Base-by-base conservation (phyloP, 2,113 vertebrate species). In the Corvus hawaiiensis region DNA sequence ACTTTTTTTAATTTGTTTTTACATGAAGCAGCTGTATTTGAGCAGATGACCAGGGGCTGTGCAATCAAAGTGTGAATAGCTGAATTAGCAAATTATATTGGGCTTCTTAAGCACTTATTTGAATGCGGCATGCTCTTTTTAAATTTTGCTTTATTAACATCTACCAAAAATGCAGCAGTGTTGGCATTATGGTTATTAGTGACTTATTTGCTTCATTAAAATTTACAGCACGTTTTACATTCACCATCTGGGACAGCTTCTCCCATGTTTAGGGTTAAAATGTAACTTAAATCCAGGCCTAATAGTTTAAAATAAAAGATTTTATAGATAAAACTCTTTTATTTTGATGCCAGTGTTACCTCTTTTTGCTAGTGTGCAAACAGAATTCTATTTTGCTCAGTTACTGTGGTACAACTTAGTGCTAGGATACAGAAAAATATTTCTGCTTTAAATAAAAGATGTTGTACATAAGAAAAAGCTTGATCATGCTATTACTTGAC, bases 121-220 rank as follows among this genome's bases (percentile, higher is more conserved):
- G 96, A 98, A 97, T 95, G 77, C 93, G 96, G 69, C 97, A 96
- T 97, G 96, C 93, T 96, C 96, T 94, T 97, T 97, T 97, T 85
- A 16, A 97, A 97, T 98, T 98, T 97, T 97, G 89, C 95, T 97
- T 97, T 98, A 98, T 98, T 98, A 97, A 98, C 96, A 88, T 95
- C 84, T 63, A 94, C 87, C 94, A 95, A 96, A 97, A 97, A 78
- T 33, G 54, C 94, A 97, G 94, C 93, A 84, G 75, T 93, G 88
- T 96, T 96, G 92, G 89, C 86, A 93, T 95, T 97, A 94, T 78
- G 92, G 85, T 97, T 97, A 98, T 97, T 98, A 98, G 96, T 95
- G 96, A 97, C 97, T 97, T 98, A 97, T 97, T 97, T 97, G 92
- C 93, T 97, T 98, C 95, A 96, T 98, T 98, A 98, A 98, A 97